Evolutionary conservation across 2,888 invertebrate genomes (phyloP).

Genomic region (Poecilus cupreus): DNA sequence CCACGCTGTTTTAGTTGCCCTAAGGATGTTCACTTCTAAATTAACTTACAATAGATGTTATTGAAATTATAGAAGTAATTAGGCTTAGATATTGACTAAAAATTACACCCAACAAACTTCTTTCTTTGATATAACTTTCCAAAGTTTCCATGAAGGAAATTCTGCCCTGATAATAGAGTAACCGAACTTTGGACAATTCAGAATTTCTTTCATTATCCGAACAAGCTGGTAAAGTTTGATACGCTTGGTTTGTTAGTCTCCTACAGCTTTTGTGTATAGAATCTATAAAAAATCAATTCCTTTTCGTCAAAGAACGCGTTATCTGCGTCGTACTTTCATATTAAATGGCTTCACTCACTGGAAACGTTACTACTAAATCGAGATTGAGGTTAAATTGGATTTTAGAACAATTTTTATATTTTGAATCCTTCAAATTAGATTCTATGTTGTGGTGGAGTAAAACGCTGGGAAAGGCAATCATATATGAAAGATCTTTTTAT

Average conservation of each 20-base stretch:
- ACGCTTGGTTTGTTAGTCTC: constrained; percentile 1
- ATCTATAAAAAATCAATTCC: constrained; percentile 31
- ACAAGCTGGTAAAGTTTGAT: constrained; percentile 30
- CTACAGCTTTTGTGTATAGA: neutral
- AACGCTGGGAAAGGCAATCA: neutral
- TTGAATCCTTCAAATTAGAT: neutral
- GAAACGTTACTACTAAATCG: neutral
- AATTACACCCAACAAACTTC: constrained; percentile 47
- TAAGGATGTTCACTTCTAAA: no score
- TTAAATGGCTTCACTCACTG: constrained; percentile 2
- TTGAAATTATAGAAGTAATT: no score
- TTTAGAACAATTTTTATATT: neutral
- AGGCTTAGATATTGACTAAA: constrained; percentile 40
- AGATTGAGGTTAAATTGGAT: neutral
- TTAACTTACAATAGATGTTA: no score
- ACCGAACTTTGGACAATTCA: neutral
- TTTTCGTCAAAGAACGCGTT: neutral
- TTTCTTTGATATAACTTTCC: constrained; percentile 29
- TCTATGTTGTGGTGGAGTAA: neutral
- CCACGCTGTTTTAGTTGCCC: no score
- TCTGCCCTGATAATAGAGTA: constrained; percentile 33
- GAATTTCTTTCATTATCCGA: constrained; percentile 35
- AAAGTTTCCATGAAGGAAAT: neutral
- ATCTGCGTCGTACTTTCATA: neutral
- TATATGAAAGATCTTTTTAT: no score